A percentile compares a stretch with the other conserved stretches of the same genome.
Evolutionary conservation across 2,888 invertebrate genomes (phyloP).

Genomic region (Hypomecis atomaria): DNA sequence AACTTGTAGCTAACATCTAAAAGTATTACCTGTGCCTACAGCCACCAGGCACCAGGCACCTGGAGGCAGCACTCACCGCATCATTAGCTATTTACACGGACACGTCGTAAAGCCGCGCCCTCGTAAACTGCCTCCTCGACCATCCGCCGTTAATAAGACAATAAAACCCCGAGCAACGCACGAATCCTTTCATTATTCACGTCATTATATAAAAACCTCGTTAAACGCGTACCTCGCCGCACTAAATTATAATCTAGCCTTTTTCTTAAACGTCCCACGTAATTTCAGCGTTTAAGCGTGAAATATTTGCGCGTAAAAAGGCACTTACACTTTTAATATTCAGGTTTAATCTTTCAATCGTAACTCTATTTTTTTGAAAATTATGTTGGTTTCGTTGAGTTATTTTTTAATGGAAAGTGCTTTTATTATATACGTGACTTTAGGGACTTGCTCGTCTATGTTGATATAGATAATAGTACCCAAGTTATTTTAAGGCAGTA

Average conservation of each 20-base stretch:
- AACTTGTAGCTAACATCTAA: no score
- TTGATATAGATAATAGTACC: no score
- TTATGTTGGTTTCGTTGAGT: conserved; percentile 8
- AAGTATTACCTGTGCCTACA: no score
- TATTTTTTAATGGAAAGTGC: conserved; percentile 6
- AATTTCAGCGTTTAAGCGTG: conserved; percentile 26
- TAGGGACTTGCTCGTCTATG: no score
- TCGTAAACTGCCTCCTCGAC: conserved; percentile 33
- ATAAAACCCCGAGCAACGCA: conserved; percentile 38
- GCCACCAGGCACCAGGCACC: not conserved
- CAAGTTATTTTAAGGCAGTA: no score
- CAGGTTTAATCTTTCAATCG: conserved; percentile 28
- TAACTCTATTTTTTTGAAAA: conserved; percentile 25
- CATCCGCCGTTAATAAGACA: conserved; percentile 40
- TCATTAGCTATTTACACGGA: conserved; percentile 34
- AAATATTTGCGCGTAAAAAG: conserved; percentile 31
- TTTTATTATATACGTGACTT: not conserved
- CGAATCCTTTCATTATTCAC: conserved; percentile 42
- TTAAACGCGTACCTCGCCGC: conserved; percentile 31
- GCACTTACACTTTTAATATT: conserved; percentile 32
- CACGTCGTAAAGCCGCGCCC: conserved; percentile 31
- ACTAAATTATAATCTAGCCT: conserved; percentile 39
- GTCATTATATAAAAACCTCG: conserved; percentile 42
- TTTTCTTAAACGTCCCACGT: conserved; percentile 32
- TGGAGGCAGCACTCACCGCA: conserved; percentile 23